A percentile compares a stretch with the other conserved stretches of the same genome.
phyloP scores from a whole-genome alignment of 2,797 vertebrate genomes.

The Eulemur rubriventer region DNA sequence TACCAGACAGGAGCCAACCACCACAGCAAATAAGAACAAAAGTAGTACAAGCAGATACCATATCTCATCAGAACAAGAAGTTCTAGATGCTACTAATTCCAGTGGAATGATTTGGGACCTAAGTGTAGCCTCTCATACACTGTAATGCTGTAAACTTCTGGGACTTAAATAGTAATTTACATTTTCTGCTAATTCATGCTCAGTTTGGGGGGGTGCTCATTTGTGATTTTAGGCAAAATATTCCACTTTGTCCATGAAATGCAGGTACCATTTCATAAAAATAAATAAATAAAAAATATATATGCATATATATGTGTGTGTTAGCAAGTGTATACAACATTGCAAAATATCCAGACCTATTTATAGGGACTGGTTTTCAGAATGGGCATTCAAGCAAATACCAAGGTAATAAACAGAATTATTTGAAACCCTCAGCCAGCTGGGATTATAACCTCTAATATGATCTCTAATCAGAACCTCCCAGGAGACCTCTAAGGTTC shows the following conservation, averaged over 20 bases:
- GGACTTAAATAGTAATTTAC: conserved; percentile 60
- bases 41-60: conserved; percentile 14
- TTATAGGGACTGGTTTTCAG: conserved; percentile 58
- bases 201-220: not conserved
- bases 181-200: conserved; percentile 60
- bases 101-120: not conserved
- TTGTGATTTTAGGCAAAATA: conserved; percentile 60
- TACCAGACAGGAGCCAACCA: conserved; percentile 68
- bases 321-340: not conserved
- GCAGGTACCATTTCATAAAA: not conserved
- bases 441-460: conserved; percentile 42
- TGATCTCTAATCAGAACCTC: conserved; percentile 21
- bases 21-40: conserved; percentile 67
- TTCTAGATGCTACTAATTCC: conserved; percentile 11
- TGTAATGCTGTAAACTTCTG: conserved; percentile 2
- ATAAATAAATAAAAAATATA: not conserved
- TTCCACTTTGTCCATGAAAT: conserved; percentile 52
- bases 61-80: conserved; percentile 42
- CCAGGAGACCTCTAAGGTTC: not conserved
- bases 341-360: conserved; percentile 56
- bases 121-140: not conserved
- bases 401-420: conserved; percentile 33
- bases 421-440: conserved; percentile 25
- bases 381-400: conserved; percentile 41
- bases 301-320: too few species aligned